phyloP scores from a whole-genome alignment of 2,113 vertebrate species.

The Anguilla rostrata region DNA sequence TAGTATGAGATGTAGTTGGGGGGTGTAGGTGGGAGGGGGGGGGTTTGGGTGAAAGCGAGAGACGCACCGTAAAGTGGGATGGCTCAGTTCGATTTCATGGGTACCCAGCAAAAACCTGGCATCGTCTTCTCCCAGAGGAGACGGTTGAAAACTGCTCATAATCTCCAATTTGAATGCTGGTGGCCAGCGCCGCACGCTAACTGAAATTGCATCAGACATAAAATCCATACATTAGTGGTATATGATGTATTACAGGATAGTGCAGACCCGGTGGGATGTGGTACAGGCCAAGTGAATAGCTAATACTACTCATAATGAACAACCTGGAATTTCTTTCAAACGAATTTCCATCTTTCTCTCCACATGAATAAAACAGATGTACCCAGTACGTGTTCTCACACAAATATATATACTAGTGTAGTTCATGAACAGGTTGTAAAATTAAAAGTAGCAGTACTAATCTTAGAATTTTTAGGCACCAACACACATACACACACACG shows the following conservation, averaged over 20 bases:
- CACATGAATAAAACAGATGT: not conserved
- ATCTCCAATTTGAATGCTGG: constrained; percentile 13
- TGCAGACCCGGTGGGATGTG: not conserved
- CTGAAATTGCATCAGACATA: constrained; percentile 25
- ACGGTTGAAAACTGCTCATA: not conserved
- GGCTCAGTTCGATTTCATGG: not conserved
- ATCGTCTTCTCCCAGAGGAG: not conserved
- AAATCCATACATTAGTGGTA: constrained; percentile 29
- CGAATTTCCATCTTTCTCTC: not conserved
- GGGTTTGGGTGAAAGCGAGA: too few species aligned
- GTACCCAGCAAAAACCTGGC: not conserved
- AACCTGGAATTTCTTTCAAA: too few species aligned
- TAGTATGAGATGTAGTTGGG: not conserved
- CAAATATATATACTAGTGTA: too few species aligned
- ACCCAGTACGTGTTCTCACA: not conserved
- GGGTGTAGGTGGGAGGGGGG: too few species aligned
- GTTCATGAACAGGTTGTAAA: too few species aligned
- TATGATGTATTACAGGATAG: constrained; percentile 22
- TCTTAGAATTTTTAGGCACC: not conserved
- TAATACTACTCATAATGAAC: constrained; percentile 18
- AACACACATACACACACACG: not conserved
- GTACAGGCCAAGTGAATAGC: constrained; percentile 5
- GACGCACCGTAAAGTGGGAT: not conserved
- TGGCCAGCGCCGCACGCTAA: not conserved
- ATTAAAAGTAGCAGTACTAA: too few species aligned